Percentiles rank a stretch among this genome's conserved stretches.
phyloP scores from a whole-genome alignment of 2,888 invertebrate species.

The Caenorhabditis sulstoni region DNA sequence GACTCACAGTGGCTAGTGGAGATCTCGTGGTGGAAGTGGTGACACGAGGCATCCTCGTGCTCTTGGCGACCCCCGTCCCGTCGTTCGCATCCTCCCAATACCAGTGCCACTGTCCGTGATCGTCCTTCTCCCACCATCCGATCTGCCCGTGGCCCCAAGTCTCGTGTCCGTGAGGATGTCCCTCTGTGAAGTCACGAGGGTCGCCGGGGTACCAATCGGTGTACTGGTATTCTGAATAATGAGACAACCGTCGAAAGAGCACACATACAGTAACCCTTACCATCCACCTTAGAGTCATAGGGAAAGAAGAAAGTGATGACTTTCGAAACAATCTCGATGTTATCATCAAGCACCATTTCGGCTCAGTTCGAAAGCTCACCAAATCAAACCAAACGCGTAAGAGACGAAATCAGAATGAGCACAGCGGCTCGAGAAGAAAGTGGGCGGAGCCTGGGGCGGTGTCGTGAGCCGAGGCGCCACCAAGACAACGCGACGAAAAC shows the following conservation, averaged over 20 bases:
- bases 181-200: conserved; percentile 42
- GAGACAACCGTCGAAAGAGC: neutral
- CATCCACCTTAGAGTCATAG: conserved; percentile 50
- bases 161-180: conserved; percentile 57
- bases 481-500: conserved; percentile 28
- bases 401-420: conserved; percentile 3
- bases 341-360: conserved; percentile 29
- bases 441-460: conserved; percentile 22
- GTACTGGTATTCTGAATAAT: conserved; percentile 37
- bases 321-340: conserved; percentile 43
- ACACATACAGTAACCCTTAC: conserved; percentile 14
- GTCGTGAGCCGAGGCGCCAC: neutral
- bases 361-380: neutral
- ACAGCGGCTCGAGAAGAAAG: conserved; percentile 10
- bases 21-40: conserved; percentile 10
- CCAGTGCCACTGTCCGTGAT: conserved; percentile 40
- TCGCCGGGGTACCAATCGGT: conserved; percentile 48
- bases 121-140: conserved; percentile 36
- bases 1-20: conserved; percentile 20
- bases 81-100: conserved; percentile 29
- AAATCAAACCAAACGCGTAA: neutral
- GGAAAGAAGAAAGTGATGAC: conserved; percentile 60
- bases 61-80: neutral
- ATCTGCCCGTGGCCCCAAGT: conserved; percentile 54
- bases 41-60: neutral